A percentile compares a stretch with the other conserved stretches of the same genome.
Conservation (phyloP, 2,888 invertebrate species). For the Drosophila sordidula region DNA sequence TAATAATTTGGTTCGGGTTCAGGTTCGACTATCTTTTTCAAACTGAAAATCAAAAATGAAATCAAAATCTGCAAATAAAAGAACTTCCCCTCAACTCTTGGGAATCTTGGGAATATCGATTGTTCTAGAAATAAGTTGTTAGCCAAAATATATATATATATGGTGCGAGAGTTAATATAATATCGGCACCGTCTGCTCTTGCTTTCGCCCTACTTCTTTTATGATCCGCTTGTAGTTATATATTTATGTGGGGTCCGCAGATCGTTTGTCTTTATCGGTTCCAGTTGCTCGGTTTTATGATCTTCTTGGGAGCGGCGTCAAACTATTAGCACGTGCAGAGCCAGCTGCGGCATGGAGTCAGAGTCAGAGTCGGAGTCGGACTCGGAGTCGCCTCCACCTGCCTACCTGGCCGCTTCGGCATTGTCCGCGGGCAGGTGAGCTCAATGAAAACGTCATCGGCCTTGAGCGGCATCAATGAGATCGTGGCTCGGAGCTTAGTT, state of each 20-base stretch:
- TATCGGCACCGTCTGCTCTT: neutral
- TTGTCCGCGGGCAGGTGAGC: slow-evolving; percentile 24
- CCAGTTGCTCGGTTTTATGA: slow-evolving; percentile 26
- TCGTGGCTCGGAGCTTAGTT: slow-evolving; percentile 25
- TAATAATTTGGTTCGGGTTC: too few relatives aligned
- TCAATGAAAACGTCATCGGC: slow-evolving; percentile 13
- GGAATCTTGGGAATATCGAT: too few relatives aligned
- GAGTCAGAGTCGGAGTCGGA: neutral
- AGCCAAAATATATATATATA: too few relatives aligned
- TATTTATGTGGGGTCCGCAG: slow-evolving; percentile 39
- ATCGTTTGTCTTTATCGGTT: slow-evolving; percentile 26
- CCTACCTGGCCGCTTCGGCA: slow-evolving; percentile 23
- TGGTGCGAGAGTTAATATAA: too few relatives aligned
- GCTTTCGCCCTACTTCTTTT: slow-evolving; percentile 1
- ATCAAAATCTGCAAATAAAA: too few relatives aligned
- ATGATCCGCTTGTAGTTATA: slow-evolving; percentile 1
- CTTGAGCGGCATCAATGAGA: slow-evolving; percentile 33
- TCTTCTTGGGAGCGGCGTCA: slow-evolving; percentile 52
- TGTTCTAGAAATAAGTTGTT: too few relatives aligned
- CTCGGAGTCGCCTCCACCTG: slow-evolving; percentile 44
- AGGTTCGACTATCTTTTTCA: too few relatives aligned
- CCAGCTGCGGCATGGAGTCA: slow-evolving; percentile 12
- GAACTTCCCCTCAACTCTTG: too few relatives aligned
- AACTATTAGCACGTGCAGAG: slow-evolving; percentile 56
- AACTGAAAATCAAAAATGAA: too few relatives aligned